phyloP scores from a whole-genome alignment of 2,888 invertebrate genomes.

The Morinoia aosen region DNA sequence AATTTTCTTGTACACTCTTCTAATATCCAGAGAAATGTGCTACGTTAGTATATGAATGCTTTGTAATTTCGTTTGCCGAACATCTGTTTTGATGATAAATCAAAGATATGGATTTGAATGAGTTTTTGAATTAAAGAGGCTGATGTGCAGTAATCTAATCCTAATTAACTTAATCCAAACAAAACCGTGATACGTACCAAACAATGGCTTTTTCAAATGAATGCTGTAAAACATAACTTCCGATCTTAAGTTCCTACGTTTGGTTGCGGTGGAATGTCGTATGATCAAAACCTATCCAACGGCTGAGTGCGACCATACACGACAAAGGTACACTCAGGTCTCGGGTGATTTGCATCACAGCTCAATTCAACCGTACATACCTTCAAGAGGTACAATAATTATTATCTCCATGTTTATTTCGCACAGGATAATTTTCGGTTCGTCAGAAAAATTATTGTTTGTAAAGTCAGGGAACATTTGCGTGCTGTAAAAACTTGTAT shows the following conservation, averaged over 20 bases:
- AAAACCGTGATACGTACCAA: background rate
- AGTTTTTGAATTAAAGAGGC: background rate
- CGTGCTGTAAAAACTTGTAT: too few relatives aligned
- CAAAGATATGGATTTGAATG: background rate
- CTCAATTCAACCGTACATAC: background rate
- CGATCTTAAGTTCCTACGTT: background rate
- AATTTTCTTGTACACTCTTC: background rate
- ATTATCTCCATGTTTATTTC: background rate
- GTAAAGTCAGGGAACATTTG: too few relatives aligned
- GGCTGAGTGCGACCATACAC: background rate
- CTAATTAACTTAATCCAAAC: background rate
- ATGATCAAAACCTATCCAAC: background rate
- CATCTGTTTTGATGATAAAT: background rate
- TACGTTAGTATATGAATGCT: too few relatives aligned
- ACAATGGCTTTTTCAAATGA: background rate
- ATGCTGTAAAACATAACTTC: background rate
- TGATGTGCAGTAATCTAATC: background rate
- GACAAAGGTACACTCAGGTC: background rate
- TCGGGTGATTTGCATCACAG: background rate
- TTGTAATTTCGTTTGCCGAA: background rate
- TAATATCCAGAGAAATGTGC: background rate
- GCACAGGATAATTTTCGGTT: too few relatives aligned
- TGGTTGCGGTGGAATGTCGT: background rate
- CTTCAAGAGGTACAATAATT: background rate
- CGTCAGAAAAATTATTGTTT: too few relatives aligned